These are phyloP conservation scores for Heliconius sara DNA, from an alignment of 2,888 invertebrate species.

Conservation along the genomic window DNA sequence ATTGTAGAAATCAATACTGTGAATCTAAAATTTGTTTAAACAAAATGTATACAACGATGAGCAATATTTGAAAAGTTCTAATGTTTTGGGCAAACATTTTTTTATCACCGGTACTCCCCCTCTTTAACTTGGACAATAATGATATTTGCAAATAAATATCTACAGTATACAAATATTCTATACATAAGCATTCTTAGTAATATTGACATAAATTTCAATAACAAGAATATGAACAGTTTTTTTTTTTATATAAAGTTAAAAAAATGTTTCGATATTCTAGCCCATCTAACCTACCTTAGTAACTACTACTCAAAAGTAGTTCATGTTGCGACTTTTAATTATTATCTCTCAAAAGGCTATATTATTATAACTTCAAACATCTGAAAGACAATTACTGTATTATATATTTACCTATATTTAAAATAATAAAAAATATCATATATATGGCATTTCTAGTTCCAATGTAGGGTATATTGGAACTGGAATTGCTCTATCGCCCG, in stretches of 20 bases:
- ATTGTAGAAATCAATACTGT: conserved; percentile 28
- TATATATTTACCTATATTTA: too few relatives aligned
- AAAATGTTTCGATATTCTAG: too few relatives aligned
- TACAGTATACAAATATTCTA: background rate
- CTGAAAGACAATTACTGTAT: too few relatives aligned
- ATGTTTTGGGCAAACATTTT: conserved; percentile 40
- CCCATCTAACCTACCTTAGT: too few relatives aligned
- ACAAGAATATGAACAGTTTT: background rate
- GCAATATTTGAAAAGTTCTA: conserved; percentile 40
- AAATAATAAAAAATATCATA: too few relatives aligned
- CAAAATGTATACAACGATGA: background rate
- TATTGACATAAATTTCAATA: background rate
- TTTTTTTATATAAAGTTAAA: too few relatives aligned
- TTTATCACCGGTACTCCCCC: conserved; percentile 12
- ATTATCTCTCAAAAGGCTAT: background rate
- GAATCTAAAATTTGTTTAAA: conserved; percentile 30
- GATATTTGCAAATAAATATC: background rate
- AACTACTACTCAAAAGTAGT: background rate
- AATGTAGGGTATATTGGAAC: too few relatives aligned
- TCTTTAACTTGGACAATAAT: background rate
- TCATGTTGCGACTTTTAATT: background rate
- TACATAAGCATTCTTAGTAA: background rate
- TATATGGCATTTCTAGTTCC: too few relatives aligned
- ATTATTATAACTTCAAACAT: too few relatives aligned
- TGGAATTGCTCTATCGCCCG: too few relatives aligned